Percentiles rank a stretch among this genome's conserved stretches.
phyloP scores from a whole-genome alignment of 2,113 vertebrate genomes.

The Leptodactylus fuscus region DNA sequence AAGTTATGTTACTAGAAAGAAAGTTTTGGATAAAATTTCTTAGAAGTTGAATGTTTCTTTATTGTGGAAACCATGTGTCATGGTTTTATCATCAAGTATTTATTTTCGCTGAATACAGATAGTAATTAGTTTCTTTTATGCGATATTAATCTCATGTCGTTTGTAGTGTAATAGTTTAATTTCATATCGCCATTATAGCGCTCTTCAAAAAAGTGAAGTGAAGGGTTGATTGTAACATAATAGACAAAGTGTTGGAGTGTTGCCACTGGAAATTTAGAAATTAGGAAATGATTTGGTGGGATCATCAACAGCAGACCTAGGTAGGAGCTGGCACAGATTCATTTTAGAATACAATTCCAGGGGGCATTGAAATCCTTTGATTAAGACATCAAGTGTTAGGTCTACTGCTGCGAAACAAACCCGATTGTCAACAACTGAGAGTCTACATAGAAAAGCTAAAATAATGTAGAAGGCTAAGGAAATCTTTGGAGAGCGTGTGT shows the following conservation, averaged over 20 bases:
- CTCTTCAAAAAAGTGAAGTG: too few relatives aligned
- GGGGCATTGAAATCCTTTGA: not conserved
- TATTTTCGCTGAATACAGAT: too few relatives aligned
- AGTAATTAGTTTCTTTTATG: too few relatives aligned
- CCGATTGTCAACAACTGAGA: not conserved
- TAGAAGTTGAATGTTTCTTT: too few relatives aligned
- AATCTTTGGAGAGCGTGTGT: not conserved
- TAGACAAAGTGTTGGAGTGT: not conserved
- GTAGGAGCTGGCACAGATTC: not conserved
- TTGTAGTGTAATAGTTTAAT: too few relatives aligned
- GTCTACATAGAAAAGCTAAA: not conserved
- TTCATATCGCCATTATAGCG: too few relatives aligned
- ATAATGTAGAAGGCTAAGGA: not conserved
- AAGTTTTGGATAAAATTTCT: too few relatives aligned
- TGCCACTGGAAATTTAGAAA: not conserved
- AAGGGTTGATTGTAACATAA: too few relatives aligned
- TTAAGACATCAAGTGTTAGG: not conserved
- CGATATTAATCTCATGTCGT: too few relatives aligned
- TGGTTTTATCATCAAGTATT: too few relatives aligned
- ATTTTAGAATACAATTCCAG: not conserved
- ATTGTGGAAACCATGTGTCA: too few relatives aligned
- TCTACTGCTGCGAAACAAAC: conserved; percentile 2
- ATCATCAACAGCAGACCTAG: not conserved
- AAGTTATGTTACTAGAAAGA: too few relatives aligned
- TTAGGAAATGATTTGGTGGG: not conserved